A percentile compares a stretch with the other conserved stretches of the same genome.
These are phyloP conservation scores for Tethea ocularis DNA, from an alignment of 2,888 invertebrate genomes.

Conservation along the genomic window DNA sequence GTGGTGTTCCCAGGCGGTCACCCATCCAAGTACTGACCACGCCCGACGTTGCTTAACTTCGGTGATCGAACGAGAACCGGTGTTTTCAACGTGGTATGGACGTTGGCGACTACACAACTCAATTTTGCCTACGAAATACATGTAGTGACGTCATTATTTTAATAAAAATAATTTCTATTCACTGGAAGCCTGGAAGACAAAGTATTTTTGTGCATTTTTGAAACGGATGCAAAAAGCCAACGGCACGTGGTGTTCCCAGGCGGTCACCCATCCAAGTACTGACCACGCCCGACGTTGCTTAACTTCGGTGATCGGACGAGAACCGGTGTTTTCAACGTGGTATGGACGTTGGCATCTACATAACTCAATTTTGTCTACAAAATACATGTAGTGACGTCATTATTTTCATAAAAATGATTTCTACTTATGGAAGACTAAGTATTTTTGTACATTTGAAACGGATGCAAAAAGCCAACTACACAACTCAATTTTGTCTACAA, in stretches of 20 bases:
- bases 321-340: slow-evolving; percentile 72
- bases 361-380: neutral
- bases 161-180: no score
- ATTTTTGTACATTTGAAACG: no score
- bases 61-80: slow-evolving; percentile 81
- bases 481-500: no score
- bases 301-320: slow-evolving; percentile 81
- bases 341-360: slow-evolving; percentile 1
- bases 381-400: neutral
- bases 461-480: no score
- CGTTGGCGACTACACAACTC: neutral
- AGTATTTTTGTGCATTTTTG: no score
- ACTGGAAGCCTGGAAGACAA: no score
- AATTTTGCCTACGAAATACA: neutral
- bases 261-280: slow-evolving; percentile 81
- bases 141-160: neutral
- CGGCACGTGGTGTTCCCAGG: slow-evolving; percentile 74
- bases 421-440: no score
- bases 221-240: slow-evolving; percentile 53
- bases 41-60: slow-evolving; percentile 80
- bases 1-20: slow-evolving; percentile 77
- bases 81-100: slow-evolving; percentile 57
- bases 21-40: slow-evolving; percentile 80
- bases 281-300: slow-evolving; percentile 79
- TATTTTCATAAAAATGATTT: neutral